phyloP scores from a whole-genome alignment of 2,797 vertebrate species.

The Chelmon rostratus region DNA sequence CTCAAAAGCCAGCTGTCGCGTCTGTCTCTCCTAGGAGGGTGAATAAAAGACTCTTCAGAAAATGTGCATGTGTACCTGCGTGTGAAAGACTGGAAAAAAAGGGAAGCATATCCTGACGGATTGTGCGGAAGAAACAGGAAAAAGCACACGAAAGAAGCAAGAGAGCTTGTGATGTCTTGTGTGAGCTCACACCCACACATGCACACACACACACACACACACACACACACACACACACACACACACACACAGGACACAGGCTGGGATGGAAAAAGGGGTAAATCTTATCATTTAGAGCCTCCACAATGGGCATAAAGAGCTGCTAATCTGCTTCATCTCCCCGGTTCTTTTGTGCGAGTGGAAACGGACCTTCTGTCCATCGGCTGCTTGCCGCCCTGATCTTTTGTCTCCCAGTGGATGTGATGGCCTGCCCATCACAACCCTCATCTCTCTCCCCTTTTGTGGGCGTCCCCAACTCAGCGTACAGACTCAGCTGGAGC shows the following conservation, averaged over 20 bases:
- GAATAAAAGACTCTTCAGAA: slow-evolving; percentile 54
- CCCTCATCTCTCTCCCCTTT: slow-evolving; percentile 78
- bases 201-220: slow-evolving; percentile 34
- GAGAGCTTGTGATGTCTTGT: slow-evolving; percentile 54
- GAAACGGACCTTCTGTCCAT: slow-evolving; percentile 84
- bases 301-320: slow-evolving; percentile 84
- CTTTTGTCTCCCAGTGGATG: slow-evolving; percentile 77
- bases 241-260: slow-evolving; percentile 14
- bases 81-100: slow-evolving; percentile 24
- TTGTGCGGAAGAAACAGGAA: slow-evolving; percentile 25
- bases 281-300: slow-evolving; percentile 84
- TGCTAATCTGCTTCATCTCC: slow-evolving; percentile 84
- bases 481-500: slow-evolving; percentile 58
- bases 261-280: slow-evolving; percentile 57
- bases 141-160: slow-evolving; percentile 38
- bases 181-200: slow-evolving; percentile 18
- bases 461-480: slow-evolving; percentile 45
- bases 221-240: slow-evolving; percentile 29
- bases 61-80: slow-evolving; percentile 35
- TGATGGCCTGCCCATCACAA: slow-evolving; percentile 82
- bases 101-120: slow-evolving; percentile 43
- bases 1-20: slow-evolving; percentile 68
- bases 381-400: slow-evolving; percentile 71
- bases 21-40: slow-evolving; percentile 54
- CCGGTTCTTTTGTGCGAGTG: slow-evolving; percentile 79